phyloP scores from a whole-genome alignment of 2,888 invertebrate species.

The Diarsia rubi region DNA sequence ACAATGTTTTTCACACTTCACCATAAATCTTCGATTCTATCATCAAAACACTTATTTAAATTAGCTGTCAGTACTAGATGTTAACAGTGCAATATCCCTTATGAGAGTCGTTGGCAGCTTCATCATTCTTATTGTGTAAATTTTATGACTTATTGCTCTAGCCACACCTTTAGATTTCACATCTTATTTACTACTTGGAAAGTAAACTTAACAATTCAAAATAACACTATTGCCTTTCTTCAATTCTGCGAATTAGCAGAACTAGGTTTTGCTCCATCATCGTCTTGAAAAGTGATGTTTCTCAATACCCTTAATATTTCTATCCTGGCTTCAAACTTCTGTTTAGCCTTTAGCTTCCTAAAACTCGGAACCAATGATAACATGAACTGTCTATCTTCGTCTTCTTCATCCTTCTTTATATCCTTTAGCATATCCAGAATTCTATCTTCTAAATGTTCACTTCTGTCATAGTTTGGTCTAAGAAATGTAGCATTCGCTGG shows the following conservation, averaged over 20 bases:
- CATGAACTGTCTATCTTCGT: constrained; percentile 80
- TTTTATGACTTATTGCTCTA: background rate
- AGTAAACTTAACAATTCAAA: background rate
- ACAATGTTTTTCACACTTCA: constrained; percentile 6
- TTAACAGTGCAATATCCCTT: background rate
- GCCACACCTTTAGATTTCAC: background rate
- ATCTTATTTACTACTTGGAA: constrained; percentile 16
- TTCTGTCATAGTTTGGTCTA: constrained; percentile 66
- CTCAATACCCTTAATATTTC: constrained; percentile 78
- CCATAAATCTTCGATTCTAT: background rate
- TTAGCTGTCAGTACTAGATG: background rate
- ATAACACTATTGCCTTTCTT: background rate
- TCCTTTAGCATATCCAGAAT: constrained; percentile 73
- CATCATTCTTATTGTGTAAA: too few relatives aligned
- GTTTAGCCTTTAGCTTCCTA: constrained; percentile 74
- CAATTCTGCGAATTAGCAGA: constrained; percentile 10
- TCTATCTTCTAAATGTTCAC: constrained; percentile 70
- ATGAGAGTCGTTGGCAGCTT: background rate
- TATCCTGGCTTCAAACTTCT: constrained; percentile 80
- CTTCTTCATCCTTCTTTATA: constrained; percentile 73
- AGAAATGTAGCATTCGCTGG: constrained; percentile 26
- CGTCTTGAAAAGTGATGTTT: constrained; percentile 70
- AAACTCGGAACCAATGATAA: constrained; percentile 79
- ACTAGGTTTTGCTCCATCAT: constrained; percentile 31
- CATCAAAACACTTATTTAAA: constrained; percentile 22